These are phyloP conservation scores for Rhinogobio ventralis DNA, from an alignment of 2,797 vertebrate genomes.

Conservation along the genomic window DNA sequence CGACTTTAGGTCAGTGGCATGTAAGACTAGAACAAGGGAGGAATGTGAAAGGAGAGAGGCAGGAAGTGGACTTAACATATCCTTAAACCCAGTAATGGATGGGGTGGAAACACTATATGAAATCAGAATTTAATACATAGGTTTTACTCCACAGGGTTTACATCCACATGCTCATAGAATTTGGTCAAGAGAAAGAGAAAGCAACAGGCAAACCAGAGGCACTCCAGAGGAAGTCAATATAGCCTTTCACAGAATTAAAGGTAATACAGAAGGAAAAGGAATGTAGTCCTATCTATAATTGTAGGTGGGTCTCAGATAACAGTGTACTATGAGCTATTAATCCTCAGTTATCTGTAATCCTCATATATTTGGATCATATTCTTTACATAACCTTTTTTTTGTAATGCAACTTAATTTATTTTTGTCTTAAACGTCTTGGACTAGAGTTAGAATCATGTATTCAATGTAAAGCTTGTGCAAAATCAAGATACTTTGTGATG, in stretches of 20 bases:
- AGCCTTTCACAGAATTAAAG: not conserved
- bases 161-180: not conserved
- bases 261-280: not conserved
- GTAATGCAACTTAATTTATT: not conserved
- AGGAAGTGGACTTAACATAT: conserved; percentile 24
- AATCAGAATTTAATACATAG: not conserved
- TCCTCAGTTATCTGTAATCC: not conserved
- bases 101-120: not conserved
- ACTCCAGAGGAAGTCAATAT: not conserved
- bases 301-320: conserved; percentile 47
- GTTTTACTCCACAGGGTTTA: not conserved
- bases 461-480: not conserved
- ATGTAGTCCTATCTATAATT: conserved; percentile 30
- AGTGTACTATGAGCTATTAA: conserved; percentile 10
- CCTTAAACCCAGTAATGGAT: not conserved
- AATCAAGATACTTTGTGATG: not conserved
- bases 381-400: not conserved
- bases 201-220: not conserved
- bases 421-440: not conserved
- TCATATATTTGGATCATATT: not conserved
- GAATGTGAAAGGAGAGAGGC: conserved; percentile 41
- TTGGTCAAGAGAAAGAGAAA: not conserved
- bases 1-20: conserved; percentile 17
- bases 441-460: not conserved
- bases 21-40: conserved; percentile 1